Percentiles rank a stretch among this genome's conserved stretches.
These are phyloP conservation scores for Halcyon leucocephala DNA, from an alignment of 2,797 vertebrate species.

Conservation along the genomic window DNA sequence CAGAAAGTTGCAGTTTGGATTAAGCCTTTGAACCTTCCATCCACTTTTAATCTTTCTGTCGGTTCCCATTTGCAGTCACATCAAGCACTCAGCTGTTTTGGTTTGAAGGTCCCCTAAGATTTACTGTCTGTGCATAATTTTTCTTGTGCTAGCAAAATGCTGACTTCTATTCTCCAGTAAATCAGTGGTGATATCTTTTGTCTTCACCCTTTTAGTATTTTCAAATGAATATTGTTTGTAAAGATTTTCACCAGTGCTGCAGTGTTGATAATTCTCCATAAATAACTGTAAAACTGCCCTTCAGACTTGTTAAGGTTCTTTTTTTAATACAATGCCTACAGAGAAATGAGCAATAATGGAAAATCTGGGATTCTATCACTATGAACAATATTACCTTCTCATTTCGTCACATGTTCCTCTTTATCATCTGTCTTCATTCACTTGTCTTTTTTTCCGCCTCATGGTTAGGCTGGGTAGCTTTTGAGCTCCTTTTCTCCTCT, in stretches of 20 bases:
- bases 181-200: neutral
- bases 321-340: neutral
- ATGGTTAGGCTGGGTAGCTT: neutral
- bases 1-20: neutral
- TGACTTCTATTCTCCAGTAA: neutral
- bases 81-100: rapidly evolving
- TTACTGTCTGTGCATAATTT: neutral
- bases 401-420: neutral
- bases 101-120: neutral
- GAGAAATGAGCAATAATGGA: neutral
- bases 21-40: neutral
- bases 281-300: neutral
- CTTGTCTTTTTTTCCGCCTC: neutral
- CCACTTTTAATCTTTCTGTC: neutral
- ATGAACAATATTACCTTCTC: neutral
- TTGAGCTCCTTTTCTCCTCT: neutral
- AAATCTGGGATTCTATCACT: neutral
- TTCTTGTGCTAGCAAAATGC: neutral
- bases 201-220: neutral
- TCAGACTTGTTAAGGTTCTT: neutral
- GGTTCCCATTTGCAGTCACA: rapidly evolving
- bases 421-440: neutral
- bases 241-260: neutral
- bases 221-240: neutral
- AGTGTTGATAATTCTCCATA: neutral